Evolutionary conservation across 2,113 vertebrate species (phyloP).

Genomic region (Corythornis madagascariensis): DNA sequence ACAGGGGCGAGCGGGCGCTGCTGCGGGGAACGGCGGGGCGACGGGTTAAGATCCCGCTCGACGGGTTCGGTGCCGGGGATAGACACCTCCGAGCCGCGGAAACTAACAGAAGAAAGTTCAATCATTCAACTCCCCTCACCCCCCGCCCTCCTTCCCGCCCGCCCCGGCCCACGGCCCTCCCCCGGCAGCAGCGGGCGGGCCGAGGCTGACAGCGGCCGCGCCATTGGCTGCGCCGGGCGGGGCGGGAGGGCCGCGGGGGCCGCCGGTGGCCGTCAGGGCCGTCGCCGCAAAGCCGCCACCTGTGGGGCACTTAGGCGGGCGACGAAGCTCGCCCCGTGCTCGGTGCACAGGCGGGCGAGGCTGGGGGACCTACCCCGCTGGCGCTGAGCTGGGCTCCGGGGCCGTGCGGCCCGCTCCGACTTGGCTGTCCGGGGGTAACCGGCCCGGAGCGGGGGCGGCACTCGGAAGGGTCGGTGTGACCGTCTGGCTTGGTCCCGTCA

Average conservation of each 20-base stretch:
- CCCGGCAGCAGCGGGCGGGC: conserved; percentile 28
- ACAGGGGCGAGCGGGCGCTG: neutral
- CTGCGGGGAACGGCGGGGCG: neutral
- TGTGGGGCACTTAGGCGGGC: neutral
- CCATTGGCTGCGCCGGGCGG: conserved; percentile 53
- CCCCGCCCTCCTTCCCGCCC: neutral
- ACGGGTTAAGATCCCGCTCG: neutral
- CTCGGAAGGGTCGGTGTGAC: no score
- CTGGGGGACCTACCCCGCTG: neutral
- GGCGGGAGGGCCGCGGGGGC: neutral
- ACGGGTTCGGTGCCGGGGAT: neutral
- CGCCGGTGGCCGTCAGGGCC: accelerated
- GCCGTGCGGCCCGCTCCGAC: neutral
- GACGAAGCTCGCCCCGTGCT: accelerated
- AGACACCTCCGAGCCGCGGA: conserved; percentile 32
- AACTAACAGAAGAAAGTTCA: conserved; percentile 74
- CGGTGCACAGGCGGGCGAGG: accelerated
- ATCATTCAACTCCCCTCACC: conserved; percentile 53
- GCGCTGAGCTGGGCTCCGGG: neutral
- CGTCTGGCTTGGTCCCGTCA: neutral
- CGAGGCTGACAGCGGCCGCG: conserved; percentile 15
- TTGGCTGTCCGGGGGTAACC: no score
- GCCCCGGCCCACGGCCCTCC: neutral
- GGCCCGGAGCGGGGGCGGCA: neutral
- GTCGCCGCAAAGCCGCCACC: neutral